These are phyloP conservation scores for Lissocephala sabroskyi DNA, from an alignment of 2,888 invertebrate species.

Conservation along the genomic window DNA sequence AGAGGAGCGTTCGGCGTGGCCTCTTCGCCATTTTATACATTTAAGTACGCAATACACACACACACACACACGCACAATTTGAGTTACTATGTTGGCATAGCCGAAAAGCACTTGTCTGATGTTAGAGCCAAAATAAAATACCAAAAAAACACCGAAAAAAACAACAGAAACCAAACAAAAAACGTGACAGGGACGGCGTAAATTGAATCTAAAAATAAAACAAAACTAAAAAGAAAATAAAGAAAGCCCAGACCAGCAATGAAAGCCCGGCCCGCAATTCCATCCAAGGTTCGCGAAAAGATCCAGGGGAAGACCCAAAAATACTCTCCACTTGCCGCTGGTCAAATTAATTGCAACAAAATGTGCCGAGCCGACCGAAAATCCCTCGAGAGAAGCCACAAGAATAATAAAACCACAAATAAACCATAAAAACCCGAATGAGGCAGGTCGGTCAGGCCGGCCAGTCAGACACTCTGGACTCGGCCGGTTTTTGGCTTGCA, in stretches of 20 bases:
- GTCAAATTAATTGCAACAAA: neutral
- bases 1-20: no score
- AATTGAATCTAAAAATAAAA: neutral
- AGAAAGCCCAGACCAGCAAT: no score
- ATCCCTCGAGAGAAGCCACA: constrained; percentile 9
- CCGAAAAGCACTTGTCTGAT: constrained; percentile 12
- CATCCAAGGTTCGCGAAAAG: no score
- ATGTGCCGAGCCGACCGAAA: neutral
- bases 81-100: neutral
- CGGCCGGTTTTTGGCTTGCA: constrained; percentile 27
- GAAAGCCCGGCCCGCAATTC: no score
- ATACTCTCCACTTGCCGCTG: no score
- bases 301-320: no score
- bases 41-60: constrained; percentile 45
- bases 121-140: constrained; percentile 21
- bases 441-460: no score
- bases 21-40: constrained; percentile 16
- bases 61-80: neutral
- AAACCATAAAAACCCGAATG: no score
- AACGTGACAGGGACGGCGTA: neutral
- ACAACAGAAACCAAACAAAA: neutral
- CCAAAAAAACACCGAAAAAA: constrained; percentile 25
- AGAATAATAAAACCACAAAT: constrained; percentile 26
- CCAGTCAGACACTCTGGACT: no score
- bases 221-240: no score